Conservation (phyloP, 2,888 invertebrate species). For the Campoletis raptor region DNA sequence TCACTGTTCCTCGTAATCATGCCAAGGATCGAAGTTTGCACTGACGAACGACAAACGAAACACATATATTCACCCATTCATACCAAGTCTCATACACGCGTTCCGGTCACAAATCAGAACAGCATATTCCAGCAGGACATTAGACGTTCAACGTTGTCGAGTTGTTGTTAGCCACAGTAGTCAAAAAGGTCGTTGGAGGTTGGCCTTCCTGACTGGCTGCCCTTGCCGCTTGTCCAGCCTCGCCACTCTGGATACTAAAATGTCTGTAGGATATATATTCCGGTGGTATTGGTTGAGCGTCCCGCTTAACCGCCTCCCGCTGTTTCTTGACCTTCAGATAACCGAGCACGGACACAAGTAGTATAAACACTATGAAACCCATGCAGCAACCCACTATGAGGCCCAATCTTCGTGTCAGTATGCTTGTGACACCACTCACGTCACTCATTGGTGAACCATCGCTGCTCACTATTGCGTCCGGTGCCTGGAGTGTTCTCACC, state of each 20-base stretch:
- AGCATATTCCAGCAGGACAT: background rate
- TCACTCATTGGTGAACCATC: constrained; percentile 85
- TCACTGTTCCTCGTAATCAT: background rate
- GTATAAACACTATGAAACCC: constrained; percentile 94
- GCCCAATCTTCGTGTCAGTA: constrained; percentile 92
- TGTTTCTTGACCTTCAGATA: constrained; percentile 95
- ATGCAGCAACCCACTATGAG: constrained; percentile 95
- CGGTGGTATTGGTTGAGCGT: constrained; percentile 90
- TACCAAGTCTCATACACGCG: background rate
- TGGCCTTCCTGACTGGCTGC: constrained; percentile 77
- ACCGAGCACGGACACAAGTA: constrained; percentile 93
- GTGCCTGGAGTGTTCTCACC: constrained; percentile 90
- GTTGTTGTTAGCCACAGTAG: constrained; percentile 75
- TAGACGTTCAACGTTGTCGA: constrained; percentile 72
- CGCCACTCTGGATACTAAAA: constrained; percentile 90
- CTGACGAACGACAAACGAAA: constrained; percentile 5
- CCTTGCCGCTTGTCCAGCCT: constrained; percentile 81
- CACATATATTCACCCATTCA: background rate
- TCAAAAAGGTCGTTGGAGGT: constrained; percentile 77
- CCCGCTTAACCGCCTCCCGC: constrained; percentile 90
- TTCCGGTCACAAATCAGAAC: background rate
- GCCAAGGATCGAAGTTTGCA: background rate
- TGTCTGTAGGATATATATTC: constrained; percentile 93
- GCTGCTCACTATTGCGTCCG: constrained; percentile 85
- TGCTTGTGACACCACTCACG: constrained; percentile 88